phyloP scores from a whole-genome alignment of 1,140 invertebrate genomes.

The Hetaerina americana region DNA sequence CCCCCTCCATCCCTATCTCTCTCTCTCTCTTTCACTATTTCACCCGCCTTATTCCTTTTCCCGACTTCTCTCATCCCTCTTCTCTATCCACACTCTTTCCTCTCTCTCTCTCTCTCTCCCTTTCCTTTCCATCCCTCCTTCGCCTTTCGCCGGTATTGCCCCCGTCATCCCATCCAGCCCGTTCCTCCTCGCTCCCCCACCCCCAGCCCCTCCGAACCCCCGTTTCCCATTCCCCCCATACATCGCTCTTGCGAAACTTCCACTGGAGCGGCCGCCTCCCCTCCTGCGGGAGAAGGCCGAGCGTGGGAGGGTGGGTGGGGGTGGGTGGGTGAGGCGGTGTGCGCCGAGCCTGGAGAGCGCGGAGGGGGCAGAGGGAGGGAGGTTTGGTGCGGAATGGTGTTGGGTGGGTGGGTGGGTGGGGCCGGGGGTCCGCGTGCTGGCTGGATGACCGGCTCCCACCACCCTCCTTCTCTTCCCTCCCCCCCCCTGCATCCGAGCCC shows the following conservation, averaged over 20 bases:
- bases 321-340: not conserved
- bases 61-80: too few species aligned
- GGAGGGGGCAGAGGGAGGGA: conserved; percentile 3
- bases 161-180: too few species aligned
- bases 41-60: too few species aligned
- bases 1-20: too few species aligned
- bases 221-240: not conserved
- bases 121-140: too few species aligned
- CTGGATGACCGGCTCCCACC: not conserved
- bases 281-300: conserved; percentile 15
- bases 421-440: not conserved
- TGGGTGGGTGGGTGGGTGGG: not conserved
- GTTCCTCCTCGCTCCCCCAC: not conserved
- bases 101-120: too few species aligned
- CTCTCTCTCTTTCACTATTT: too few species aligned
- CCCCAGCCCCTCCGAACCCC: too few species aligned
- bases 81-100: too few species aligned
- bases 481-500: too few species aligned
- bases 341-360: conserved; percentile 9
- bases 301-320: conserved; percentile 7
- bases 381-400: not conserved
- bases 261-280: not conserved
- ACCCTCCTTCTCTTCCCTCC: conserved; percentile 7
- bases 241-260: not conserved
- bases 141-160: too few species aligned